phyloP scores from a whole-genome alignment of 2,797 vertebrate genomes.

The Phrynocephalus guinanensis region DNA sequence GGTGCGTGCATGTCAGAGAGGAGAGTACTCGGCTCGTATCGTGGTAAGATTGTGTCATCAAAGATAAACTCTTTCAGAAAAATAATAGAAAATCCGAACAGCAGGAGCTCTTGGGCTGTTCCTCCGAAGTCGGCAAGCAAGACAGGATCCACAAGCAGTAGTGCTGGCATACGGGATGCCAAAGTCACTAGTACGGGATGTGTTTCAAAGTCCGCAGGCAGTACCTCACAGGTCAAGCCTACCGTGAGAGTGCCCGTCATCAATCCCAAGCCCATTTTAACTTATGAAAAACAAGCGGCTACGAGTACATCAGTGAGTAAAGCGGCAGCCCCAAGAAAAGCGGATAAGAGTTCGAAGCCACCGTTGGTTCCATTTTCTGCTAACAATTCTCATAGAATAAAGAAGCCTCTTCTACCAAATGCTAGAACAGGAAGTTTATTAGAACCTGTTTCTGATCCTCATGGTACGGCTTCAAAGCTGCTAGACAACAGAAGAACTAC shows the following conservation, averaged over 20 bases:
- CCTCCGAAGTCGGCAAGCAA: slow-evolving; percentile 47
- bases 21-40: slow-evolving; percentile 85
- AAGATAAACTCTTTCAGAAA: slow-evolving; percentile 94
- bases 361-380: not conserved
- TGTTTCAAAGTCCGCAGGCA: slow-evolving; percentile 38
- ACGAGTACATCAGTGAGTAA: slow-evolving; percentile 38
- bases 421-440: slow-evolving; percentile 31
- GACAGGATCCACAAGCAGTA: not conserved
- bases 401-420: slow-evolving; percentile 43
- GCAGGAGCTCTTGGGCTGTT: slow-evolving; percentile 45
- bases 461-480: slow-evolving; percentile 51
- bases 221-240: slow-evolving; percentile 42
- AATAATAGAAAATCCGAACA: slow-evolving; percentile 55
- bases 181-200: not conserved
- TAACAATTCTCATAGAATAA: slow-evolving; percentile 32
- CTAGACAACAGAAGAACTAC: slow-evolving; percentile 46
- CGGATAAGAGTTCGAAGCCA: slow-evolving; percentile 32
- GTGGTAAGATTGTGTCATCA: slow-evolving; percentile 89
- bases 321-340: slow-evolving; percentile 34
- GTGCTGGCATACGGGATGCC: slow-evolving; percentile 13
- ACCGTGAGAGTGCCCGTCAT: slow-evolving; percentile 53
- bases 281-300: slow-evolving; percentile 34
- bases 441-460: slow-evolving; percentile 33
- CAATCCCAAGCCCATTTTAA: slow-evolving; percentile 24
- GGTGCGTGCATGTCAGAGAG: slow-evolving; percentile 70